Percentiles rank a stretch among this genome's conserved stretches.
These are phyloP conservation scores for Trichogramma evanescens DNA, from an alignment of 2,888 invertebrate genomes.

Conservation along the genomic window DNA sequence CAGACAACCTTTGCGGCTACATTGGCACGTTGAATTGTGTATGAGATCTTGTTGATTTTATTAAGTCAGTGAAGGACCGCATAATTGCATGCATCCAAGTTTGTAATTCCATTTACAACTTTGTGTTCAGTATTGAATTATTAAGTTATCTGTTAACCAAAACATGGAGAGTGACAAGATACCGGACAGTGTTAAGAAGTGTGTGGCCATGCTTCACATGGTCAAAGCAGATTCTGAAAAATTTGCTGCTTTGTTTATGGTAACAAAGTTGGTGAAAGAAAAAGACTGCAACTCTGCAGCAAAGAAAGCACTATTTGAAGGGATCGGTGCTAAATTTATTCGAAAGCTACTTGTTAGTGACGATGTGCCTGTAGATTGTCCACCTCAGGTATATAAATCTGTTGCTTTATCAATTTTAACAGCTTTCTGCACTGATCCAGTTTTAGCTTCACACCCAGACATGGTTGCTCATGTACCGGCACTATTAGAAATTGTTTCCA, in stretches of 20 bases:
- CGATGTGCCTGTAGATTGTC: constrained; percentile 78
- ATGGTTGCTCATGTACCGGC: constrained; percentile 78
- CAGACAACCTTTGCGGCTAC: constrained; percentile 23
- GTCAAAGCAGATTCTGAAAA: constrained; percentile 83
- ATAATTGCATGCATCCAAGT: background rate
- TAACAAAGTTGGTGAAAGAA: constrained; percentile 80
- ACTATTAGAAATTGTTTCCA: constrained; percentile 75
- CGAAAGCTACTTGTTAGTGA: constrained; percentile 70
- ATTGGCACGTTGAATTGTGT: constrained; percentile 14
- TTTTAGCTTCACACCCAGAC: constrained; percentile 73
- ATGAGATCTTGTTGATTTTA: background rate
- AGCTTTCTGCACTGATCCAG: constrained; percentile 75
- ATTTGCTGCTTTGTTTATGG: constrained; percentile 85
- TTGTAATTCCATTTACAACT: constrained; percentile 8
- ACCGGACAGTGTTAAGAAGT: constrained; percentile 78
- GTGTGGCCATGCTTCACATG: constrained; percentile 70
- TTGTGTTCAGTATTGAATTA: constrained; percentile 2
- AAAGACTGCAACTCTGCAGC: constrained; percentile 68
- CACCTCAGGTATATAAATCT: constrained; percentile 83
- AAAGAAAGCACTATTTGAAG: constrained; percentile 78
- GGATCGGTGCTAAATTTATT: constrained; percentile 81
- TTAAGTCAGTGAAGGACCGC: too few species aligned
- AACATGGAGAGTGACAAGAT: constrained; percentile 39
- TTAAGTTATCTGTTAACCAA: background rate
- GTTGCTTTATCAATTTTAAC: constrained; percentile 82